Evolutionary conservation across 2,113 vertebrate species (phyloP), one percentile per base, ranked within the genome.

Genomic region (Semicossyphus pulcher): DNA sequence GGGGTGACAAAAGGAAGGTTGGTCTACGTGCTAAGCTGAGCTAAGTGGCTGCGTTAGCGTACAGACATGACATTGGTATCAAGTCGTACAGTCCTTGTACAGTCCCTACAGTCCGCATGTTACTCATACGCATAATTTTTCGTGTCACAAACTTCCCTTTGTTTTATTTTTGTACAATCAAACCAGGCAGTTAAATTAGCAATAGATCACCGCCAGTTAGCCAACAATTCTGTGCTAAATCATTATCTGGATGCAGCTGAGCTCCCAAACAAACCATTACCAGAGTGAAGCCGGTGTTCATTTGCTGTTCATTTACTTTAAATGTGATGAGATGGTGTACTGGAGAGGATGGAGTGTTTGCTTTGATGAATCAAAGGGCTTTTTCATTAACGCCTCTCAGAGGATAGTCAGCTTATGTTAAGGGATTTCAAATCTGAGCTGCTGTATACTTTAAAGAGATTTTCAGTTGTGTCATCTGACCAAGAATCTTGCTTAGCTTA

Each of bases 161-260:
- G 58, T 41, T 70, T 60, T 5, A 23, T 31, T 48, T 59, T 61
- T 54, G 15, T 16, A 52, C 26, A 29, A 8, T 58, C 25, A 68
- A 52, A 41, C 12, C 7, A 52, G 26, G 29, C 14, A 2, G 23
- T 20, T 76, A n/a, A 57, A 58, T 52, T 52, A 20, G 51, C 44
- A 42, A 7, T 52, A 15, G 2, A 45, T 51, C 16, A 60, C 61
- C 5, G 7, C 25, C 6, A 4, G 49, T 66, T 48, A 28, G 26
- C 14, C 3, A 2, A 18, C 45, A 16, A 48, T 47, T 31, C 34
- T 62, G 26, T 37, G 9, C 4, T 48, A 31, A 76, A 66, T 48
- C 12, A 72, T 53, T 7, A 3, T 45, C 36, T 59, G 45, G 14
- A 54, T 54, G 42, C 65, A 32, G 23, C 41, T 53, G 26, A 47